phyloP scores from a whole-genome alignment of 1,140 invertebrate species.

The Cydia pomonella region DNA sequence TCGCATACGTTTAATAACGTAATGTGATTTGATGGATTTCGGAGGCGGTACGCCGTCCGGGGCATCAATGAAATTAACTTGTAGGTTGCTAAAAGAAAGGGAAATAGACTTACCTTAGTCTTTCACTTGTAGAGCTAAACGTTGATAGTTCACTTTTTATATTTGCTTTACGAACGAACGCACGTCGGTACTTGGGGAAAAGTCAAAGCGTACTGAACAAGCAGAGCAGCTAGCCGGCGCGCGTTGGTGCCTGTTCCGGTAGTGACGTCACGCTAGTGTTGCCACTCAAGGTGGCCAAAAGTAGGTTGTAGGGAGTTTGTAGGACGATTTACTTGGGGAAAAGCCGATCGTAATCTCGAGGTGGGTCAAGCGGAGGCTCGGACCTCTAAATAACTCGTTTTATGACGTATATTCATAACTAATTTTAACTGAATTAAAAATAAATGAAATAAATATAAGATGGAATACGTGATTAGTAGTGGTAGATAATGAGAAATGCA shows the following conservation, averaged over 20 bases:
- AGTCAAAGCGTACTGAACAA: slow-evolving; percentile 10
- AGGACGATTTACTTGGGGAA: too few relatives aligned
- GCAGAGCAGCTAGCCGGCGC: too few relatives aligned
- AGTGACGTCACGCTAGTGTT: too few relatives aligned
- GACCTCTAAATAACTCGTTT: slow-evolving; percentile 1
- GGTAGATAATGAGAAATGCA: too few relatives aligned
- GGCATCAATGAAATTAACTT: neutral
- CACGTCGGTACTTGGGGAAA: slow-evolving; percentile 7
- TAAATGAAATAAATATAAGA: too few relatives aligned
- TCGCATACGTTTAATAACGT: neutral
- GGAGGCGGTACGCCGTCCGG: neutral
- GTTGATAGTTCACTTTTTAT: neutral
- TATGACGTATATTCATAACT: too few relatives aligned
- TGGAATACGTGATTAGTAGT: too few relatives aligned
- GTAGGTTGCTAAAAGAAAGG: slow-evolving; percentile 4
- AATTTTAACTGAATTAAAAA: too few relatives aligned
- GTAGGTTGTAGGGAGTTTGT: too few relatives aligned
- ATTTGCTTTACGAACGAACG: neutral
- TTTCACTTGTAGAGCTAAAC: slow-evolving; percentile 4
- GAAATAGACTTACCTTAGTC: slow-evolving; percentile 5
- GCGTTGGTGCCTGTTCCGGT: too few relatives aligned
- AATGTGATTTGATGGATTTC: neutral
- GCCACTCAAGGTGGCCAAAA: neutral
- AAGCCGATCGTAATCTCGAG: neutral
- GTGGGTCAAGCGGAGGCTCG: slow-evolving; percentile 11